Conservation (phyloP, 2,113 vertebrate species). For the Hippocampus mohnikei region DNA sequence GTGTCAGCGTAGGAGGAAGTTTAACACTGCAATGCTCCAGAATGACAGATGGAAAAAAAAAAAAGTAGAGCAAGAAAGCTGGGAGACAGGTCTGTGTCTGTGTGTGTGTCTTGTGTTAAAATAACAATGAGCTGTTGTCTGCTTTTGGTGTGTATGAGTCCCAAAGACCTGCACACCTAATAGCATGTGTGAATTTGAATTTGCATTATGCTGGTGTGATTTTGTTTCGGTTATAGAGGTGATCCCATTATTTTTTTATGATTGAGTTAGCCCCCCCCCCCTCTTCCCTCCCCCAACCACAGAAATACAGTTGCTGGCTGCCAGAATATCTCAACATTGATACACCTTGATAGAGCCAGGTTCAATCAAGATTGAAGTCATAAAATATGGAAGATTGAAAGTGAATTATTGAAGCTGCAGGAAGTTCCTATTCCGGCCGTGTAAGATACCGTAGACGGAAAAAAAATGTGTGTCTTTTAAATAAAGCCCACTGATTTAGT, state of each 20-base stretch:
- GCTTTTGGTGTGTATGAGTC: neutral
- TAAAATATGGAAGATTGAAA: conserved; percentile 39
- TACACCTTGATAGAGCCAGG: conserved; percentile 33
- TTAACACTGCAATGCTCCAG: conserved; percentile 61
- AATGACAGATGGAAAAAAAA: conserved; percentile 54
- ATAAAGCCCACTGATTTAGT: neutral
- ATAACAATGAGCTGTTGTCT: neutral
- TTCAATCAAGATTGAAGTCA: conserved; percentile 37
- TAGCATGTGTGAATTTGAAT: neutral
- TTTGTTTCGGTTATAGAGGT: neutral
- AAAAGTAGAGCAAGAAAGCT: conserved; percentile 52
- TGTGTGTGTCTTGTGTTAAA: conserved; percentile 7
- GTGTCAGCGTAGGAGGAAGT: conserved; percentile 39
- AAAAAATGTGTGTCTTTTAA: neutral
- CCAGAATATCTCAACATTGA: conserved; percentile 25
- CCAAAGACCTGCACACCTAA: neutral
- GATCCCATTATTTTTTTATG: neutral
- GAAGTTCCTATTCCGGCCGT: neutral
- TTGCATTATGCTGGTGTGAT: neutral
- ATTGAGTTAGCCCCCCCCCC: neutral
- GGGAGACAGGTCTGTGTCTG: conserved; percentile 47
- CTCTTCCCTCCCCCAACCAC: too few species aligned
- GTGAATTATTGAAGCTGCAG: conserved; percentile 47
- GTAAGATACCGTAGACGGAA: neutral
- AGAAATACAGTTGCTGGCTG: neutral